Evolutionary conservation across 2,888 invertebrate genomes (phyloP), one percentile per base, ranked within the genome.

Genomic region (Drosophila vallismaia): DNA sequence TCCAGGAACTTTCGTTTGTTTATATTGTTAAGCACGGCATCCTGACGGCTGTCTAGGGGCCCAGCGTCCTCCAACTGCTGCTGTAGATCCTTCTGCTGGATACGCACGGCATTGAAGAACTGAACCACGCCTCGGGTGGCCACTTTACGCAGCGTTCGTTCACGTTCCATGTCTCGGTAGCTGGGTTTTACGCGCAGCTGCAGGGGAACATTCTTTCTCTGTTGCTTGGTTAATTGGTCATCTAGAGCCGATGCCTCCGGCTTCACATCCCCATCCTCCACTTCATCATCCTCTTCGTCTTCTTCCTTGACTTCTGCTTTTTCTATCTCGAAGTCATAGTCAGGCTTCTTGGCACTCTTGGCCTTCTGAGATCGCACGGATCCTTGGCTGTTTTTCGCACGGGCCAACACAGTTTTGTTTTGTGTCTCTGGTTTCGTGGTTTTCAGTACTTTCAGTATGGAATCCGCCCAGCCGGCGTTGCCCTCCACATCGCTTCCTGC

Each of bases 111-210:
- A 93, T 98, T 98, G 87, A 98, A 98, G 71, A 98, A 92, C 89
- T 98, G 97, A 0, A 98, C 97, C 0, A 98, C 97, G 86, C 98
- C 98, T 90, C 96, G 96, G 38, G 97, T 98, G 8, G 97, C 97
- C 82, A 97, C 96, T 93, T 95, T 97, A 36, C 95, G 92, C 50
- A 98, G 91, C 60, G 93, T 92, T 78, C 94, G 94, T 91, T 98
- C 98, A 75, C 95, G 93, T 58, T 96, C 96, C 81, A 94, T 94
- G 77, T 97, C 96, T 75, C 94, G 91, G 75, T 94, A 93, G 63
- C 95, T 94, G 45, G 97, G 97, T 92, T 96, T 97, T 0, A 94
- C 91, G 82, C 97, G 92, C 54, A 91, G 52, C 56, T 84, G 82
- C 0, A 96, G 92, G 70, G 94, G 93, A 56, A 95, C 92, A 76